Percentiles rank a stretch among this genome's conserved stretches.
These are phyloP conservation scores for Eupeodes corollae DNA, from an alignment of 1,140 invertebrate genomes.

Conservation along the genomic window DNA sequence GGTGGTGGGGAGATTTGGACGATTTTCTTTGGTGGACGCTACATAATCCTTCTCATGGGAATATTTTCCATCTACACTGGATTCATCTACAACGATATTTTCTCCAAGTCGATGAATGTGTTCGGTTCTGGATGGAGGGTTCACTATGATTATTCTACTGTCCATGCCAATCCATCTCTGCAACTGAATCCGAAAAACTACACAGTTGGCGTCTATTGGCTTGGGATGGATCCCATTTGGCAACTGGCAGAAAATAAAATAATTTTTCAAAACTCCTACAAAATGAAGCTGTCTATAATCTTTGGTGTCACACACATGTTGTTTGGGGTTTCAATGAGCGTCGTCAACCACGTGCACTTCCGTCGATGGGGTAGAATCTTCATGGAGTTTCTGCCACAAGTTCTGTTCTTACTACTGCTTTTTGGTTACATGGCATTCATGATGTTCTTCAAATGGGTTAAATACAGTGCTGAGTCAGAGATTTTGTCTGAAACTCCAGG, in stretches of 20 bases:
- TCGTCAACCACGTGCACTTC: conserved; percentile 84
- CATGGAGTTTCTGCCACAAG: conserved; percentile 85
- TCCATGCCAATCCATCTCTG: conserved; percentile 40
- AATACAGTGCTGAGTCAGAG: conserved; percentile 37
- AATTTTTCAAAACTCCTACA: conserved; percentile 91
- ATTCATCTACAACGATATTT: conserved; percentile 93
- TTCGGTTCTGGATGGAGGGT: conserved; percentile 76
- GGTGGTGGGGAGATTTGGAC: conserved; percentile 82
- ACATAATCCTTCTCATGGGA: conserved; percentile 96
- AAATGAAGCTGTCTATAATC: conserved; percentile 98
- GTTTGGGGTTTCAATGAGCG: conserved; percentile 81
- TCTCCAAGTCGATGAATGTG: conserved; percentile 91
- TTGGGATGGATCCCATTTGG: conserved; percentile 86
- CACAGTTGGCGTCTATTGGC: conserved; percentile 51
- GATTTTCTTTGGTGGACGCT: conserved; percentile 94
- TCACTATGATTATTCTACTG: conserved; percentile 44
- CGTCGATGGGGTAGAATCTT: conserved; percentile 65
- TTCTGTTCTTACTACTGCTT: conserved; percentile 79
- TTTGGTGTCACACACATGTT: conserved; percentile 94
- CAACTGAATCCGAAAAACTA: conserved; percentile 54
- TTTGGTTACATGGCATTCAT: conserved; percentile 91
- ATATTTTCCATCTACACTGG: conserved; percentile 82
- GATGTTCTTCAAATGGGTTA: conserved; percentile 86
- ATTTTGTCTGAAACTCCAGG: conserved; percentile 28
- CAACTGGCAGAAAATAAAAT: conserved; percentile 85